Base-by-base conservation (phyloP, 2,797 vertebrate species). In the Rhabdophis nuchalis region DNA sequence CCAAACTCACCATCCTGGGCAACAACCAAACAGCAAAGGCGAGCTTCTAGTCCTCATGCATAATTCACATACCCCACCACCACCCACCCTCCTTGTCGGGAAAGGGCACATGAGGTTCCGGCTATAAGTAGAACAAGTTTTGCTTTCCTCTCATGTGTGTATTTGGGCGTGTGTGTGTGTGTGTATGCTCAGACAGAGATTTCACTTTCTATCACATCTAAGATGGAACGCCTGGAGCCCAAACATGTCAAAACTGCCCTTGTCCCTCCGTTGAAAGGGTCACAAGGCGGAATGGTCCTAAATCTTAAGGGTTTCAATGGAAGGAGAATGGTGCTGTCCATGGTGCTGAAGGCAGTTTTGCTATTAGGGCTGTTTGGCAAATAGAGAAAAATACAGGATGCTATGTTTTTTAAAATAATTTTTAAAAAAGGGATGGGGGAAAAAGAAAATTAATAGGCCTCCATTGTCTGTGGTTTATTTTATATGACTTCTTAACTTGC, bases 331-430 rank as follows among this genome's bases (percentile, higher is more conserved):
- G 93, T 95, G 96, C 93, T 93, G 64, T 97, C 96, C 96, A 68
- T 94, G 96, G 96, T 97, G 95, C 96, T 97, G 96, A 97, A 96
- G 72, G 58, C 0, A 0, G 29, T 85, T 53, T 90, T 36, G 58
- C 54, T 23, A 36, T 3, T 1, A 2, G 20, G 20, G 10, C 29
- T 16, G 23, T 7, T 8, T 60, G 54, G n/a, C 16, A 4, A 85
- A 72, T 72, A 25, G 1, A n/a, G 29, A n/a, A 27, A 2, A 46
- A 12, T 3, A 23, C 16, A 20, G 29, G 68, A 23, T 18, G 1
- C 5, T 50, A 50, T 50, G 2, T 72, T 72, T 72, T 72, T 56
- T 9, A 3, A 12, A 23, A 52, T n/a, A n/a, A n/a, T n/a, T 50
- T 50, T 50, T 3, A n/a, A 60, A 3, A 60, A 58, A 8, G 13